Evolutionary conservation across 2,797 vertebrate genomes (phyloP).

Genomic region (Pseudochromis fuscus): DNA sequence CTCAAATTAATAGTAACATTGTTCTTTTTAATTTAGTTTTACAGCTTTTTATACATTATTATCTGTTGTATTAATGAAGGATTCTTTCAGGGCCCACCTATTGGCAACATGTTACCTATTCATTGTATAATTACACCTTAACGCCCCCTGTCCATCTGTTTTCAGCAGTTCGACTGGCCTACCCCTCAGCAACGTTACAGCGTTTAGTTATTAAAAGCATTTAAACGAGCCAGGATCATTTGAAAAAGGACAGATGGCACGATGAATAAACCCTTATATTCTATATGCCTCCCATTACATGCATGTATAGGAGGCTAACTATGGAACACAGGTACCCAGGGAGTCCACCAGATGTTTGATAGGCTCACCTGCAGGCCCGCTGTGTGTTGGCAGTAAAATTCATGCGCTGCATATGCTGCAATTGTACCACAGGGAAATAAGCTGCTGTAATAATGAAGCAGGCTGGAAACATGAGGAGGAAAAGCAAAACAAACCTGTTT

Average conservation of each 20-base stretch:
- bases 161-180: conserved; percentile 66
- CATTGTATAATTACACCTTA: conserved; percentile 42
- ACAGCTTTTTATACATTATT: background rate
- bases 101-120: conserved; percentile 49
- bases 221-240: conserved; percentile 63
- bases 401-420: conserved; percentile 79
- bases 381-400: conserved; percentile 80
- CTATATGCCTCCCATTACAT: conserved; percentile 74
- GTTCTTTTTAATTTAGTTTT: too few relatives aligned
- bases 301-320: conserved; percentile 74
- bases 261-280: conserved; percentile 78
- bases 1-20: background rate
- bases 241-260: conserved; percentile 77
- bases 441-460: conserved; percentile 77
- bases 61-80: background rate
- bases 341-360: conserved; percentile 83
- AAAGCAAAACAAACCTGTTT: conserved; percentile 74
- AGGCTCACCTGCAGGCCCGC: conserved; percentile 82
- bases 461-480: conserved; percentile 69
- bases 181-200: conserved; percentile 52
- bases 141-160: conserved; percentile 67
- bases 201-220: conserved; percentile 67
- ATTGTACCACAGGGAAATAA: conserved; percentile 83
- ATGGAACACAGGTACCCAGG: conserved; percentile 79
- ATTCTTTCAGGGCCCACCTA: background rate